Evolutionary conservation across 1,140 invertebrate genomes (phyloP).

Genomic region (Cydia pomonella): DNA sequence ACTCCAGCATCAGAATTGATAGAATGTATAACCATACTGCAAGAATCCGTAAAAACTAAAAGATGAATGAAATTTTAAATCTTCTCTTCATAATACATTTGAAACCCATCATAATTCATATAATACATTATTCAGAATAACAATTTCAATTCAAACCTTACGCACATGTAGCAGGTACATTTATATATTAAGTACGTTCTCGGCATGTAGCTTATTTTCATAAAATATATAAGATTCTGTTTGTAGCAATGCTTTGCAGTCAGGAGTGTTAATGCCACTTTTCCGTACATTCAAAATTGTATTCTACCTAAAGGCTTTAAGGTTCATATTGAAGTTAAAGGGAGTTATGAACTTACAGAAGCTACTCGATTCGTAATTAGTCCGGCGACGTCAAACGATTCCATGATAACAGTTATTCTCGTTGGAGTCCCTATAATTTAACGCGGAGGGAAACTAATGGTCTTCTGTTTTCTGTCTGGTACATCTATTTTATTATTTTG

Average conservation of each 20-base stretch:
- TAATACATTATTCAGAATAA: no score
- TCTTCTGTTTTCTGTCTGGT: not conserved
- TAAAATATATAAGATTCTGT: not conserved
- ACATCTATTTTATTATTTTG: not conserved
- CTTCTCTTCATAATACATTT: no score
- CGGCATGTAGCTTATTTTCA: not conserved
- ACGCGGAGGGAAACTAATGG: slow-evolving; percentile 5
- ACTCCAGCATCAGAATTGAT: no score
- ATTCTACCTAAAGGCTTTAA: not conserved
- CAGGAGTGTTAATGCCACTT: not conserved
- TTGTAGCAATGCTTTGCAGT: not conserved
- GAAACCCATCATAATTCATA: no score
- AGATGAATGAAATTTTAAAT: no score
- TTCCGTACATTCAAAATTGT: not conserved
- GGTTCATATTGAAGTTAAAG: not conserved
- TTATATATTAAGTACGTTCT: no score
- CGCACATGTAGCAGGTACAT: no score
- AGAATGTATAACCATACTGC: no score
- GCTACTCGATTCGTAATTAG: not conserved
- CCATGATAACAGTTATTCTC: not conserved
- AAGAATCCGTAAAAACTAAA: no score
- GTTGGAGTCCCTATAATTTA: not conserved
- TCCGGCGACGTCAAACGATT: not conserved
- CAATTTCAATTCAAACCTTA: no score
- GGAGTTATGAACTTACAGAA: not conserved